These are phyloP conservation scores for Clarias batrachus DNA, from an alignment of 2,113 vertebrate genomes.

Conservation along the genomic window DNA sequence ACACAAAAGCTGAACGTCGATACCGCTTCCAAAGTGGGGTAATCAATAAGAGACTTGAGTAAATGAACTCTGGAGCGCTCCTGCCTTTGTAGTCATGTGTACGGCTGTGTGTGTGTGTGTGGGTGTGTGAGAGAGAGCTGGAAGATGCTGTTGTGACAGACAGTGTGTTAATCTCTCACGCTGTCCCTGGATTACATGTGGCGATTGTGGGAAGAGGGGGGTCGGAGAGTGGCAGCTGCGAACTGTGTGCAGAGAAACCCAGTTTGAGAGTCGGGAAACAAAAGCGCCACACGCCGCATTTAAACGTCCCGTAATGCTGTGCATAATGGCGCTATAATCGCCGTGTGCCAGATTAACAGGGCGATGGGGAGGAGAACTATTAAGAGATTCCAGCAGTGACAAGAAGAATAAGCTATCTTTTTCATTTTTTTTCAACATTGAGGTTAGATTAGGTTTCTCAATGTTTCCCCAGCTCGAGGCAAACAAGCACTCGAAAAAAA, in stretches of 20 bases:
- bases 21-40: slow-evolving; percentile 14
- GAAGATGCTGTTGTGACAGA: slow-evolving; percentile 52
- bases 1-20: slow-evolving; percentile 25
- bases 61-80: background rate
- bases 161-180: slow-evolving; percentile 54
- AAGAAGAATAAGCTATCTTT: no score
- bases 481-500: no score
- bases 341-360: slow-evolving; percentile 12
- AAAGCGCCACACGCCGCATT: slow-evolving; percentile 43
- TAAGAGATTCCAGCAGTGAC: slow-evolving; percentile 1
- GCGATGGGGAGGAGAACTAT: background rate
- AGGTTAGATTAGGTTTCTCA: no score
- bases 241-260: slow-evolving; percentile 19
- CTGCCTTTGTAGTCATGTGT: background rate
- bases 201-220: background rate
- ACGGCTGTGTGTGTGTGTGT: slow-evolving; percentile 1
- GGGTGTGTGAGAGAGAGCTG: slow-evolving; percentile 11
- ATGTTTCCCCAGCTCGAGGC: no score
- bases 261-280: slow-evolving; percentile 49
- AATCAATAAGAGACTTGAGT: slow-evolving; percentile 15
- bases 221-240: slow-evolving; percentile 45
- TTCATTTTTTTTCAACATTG: no score
- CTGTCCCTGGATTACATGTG: slow-evolving; percentile 48
- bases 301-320: slow-evolving; percentile 25
- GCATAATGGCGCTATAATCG: slow-evolving; percentile 34